Percentiles rank a stretch among this genome's conserved stretches.
phyloP scores from a whole-genome alignment of 2,113 vertebrate species.

The Laticauda laticaudata region DNA sequence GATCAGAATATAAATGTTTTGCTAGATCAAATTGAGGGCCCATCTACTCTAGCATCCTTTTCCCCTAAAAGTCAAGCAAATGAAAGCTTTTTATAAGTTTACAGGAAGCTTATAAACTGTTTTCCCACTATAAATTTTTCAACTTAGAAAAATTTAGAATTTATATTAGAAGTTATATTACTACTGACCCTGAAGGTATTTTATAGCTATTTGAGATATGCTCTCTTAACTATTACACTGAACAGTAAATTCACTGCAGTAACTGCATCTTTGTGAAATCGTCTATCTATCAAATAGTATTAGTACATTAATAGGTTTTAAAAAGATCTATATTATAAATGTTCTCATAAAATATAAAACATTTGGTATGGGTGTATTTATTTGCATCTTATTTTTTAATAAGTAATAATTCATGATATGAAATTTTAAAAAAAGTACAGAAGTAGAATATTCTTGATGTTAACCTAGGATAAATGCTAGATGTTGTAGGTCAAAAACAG shows the following conservation, averaged over 20 bases:
- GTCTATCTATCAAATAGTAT: constrained; percentile 27
- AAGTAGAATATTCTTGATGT: background rate
- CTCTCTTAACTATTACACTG: background rate
- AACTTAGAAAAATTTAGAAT: too few species aligned
- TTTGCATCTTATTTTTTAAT: background rate
- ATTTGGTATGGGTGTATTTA: constrained; percentile 44
- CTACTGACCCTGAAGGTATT: background rate
- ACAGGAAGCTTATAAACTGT: background rate
- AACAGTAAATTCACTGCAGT: background rate
- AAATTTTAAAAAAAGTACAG: background rate
- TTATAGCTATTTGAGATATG: background rate
- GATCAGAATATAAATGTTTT: background rate
- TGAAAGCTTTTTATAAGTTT: background rate
- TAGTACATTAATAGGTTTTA: constrained; percentile 4
- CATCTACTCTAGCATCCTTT: background rate
- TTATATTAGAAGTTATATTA: background rate
- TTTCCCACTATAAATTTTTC: background rate
- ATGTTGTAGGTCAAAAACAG: background rate
- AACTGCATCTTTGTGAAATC: background rate
- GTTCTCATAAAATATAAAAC: constrained; percentile 41
- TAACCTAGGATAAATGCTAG: constrained; percentile 5
- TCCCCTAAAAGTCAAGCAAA: background rate
- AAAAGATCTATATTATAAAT: constrained; percentile 23
- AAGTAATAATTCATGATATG: background rate
- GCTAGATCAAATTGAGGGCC: background rate